Evolutionary conservation across 2,888 invertebrate genomes (phyloP).

Genomic region (Sussaba pulchella): DNA sequence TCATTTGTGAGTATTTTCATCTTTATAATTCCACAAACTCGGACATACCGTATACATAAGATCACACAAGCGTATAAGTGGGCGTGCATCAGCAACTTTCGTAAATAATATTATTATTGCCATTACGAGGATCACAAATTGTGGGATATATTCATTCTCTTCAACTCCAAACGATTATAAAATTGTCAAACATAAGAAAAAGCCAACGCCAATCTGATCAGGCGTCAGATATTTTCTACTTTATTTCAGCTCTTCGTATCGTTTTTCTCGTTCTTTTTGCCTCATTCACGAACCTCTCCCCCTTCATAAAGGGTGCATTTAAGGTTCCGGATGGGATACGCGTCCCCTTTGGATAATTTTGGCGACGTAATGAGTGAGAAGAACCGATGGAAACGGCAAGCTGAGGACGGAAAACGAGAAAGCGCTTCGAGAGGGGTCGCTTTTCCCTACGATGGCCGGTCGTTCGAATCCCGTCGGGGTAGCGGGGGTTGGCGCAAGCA

Average conservation of each 20-base stretch:
- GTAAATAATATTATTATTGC: no score
- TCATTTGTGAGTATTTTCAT: no score
- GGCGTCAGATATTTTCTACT: conserved; percentile 57
- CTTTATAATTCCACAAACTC: no score
- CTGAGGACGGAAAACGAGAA: conserved; percentile 57
- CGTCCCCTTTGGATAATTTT: conserved; percentile 70
- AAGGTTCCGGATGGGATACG: conserved; percentile 66
- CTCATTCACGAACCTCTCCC: conserved; percentile 46
- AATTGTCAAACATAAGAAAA: conserved; percentile 25
- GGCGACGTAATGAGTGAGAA: conserved; percentile 66
- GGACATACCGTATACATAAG: no score
- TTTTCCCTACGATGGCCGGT: conserved; percentile 61
- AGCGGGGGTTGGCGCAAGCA: conserved; percentile 30
- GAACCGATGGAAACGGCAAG: conserved; percentile 43
- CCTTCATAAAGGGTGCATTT: conserved; percentile 68
- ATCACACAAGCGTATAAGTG: no score
- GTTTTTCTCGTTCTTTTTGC: conserved; percentile 13
- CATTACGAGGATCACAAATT: no score
- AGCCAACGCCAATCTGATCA: conserved; percentile 45
- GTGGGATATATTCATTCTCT: conserved; percentile 47
- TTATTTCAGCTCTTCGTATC: conserved; percentile 43
- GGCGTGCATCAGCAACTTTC: no score
- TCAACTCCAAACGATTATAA: conserved; percentile 19
- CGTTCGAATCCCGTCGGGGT: conserved; percentile 47
- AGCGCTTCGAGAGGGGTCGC: conserved; percentile 51